These are phyloP conservation scores for Spodoptera picta DNA, from an alignment of 2,888 invertebrate genomes.

Conservation along the genomic window DNA sequence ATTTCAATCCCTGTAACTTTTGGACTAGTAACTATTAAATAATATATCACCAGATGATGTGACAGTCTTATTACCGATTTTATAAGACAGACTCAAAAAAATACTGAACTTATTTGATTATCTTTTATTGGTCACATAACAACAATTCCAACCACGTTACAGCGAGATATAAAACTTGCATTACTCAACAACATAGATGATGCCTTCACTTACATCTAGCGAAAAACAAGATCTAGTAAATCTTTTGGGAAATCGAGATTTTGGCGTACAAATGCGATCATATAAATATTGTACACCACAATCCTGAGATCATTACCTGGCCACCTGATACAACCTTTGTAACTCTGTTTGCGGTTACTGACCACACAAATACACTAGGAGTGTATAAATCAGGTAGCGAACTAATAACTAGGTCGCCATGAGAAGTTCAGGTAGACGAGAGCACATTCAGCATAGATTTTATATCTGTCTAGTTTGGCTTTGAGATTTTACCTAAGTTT, in stretches of 20 bases:
- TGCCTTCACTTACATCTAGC: conserved; percentile 4
- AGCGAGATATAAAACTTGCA: neutral
- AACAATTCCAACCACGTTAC: neutral
- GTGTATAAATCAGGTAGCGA: conserved; percentile 12
- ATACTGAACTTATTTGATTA: too few species aligned
- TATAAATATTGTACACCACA: conserved; percentile 26
- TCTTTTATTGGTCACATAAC: too few species aligned
- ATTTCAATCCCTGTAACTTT: too few species aligned
- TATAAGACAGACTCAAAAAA: too few species aligned
- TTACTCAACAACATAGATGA: conserved; percentile 6
- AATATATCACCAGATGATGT: too few species aligned
- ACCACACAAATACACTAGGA: conserved; percentile 12
- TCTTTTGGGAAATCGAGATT: conserved; percentile 29
- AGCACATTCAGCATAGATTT: too few species aligned
- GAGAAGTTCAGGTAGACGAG: too few species aligned
- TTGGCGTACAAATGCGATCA: conserved; percentile 4
- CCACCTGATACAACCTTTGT: conserved; percentile 5
- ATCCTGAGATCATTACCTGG: neutral
- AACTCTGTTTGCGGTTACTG: conserved; percentile 7
- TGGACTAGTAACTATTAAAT: too few species aligned
- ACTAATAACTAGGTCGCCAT: conserved; percentile 11
- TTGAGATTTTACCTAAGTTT: too few species aligned
- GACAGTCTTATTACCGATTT: too few species aligned
- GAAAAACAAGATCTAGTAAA: conserved; percentile 1
- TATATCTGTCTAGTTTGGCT: too few species aligned